Evolutionary conservation across 1,140 invertebrate species (phyloP).

Genomic region (Bradynema listronoti): DNA sequence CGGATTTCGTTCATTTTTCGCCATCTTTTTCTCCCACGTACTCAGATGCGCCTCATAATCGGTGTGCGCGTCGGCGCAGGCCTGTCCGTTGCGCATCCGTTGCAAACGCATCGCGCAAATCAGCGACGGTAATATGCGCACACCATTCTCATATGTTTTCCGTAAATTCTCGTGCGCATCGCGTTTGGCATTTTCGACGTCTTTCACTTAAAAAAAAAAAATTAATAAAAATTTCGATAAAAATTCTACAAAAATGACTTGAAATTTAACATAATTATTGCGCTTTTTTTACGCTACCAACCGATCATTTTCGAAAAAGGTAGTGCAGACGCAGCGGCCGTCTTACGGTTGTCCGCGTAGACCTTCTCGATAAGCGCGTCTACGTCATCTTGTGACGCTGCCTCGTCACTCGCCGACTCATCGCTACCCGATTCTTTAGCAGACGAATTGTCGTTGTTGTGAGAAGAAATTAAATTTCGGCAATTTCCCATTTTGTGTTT

Average conservation of each 20-base stretch:
- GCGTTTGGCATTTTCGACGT: not conserved
- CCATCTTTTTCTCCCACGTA: slow-evolving; percentile 28
- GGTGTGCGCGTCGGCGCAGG: slow-evolving; percentile 6
- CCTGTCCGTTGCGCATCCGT: slow-evolving; percentile 10
- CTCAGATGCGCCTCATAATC: slow-evolving; percentile 21
- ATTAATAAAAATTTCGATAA: not conserved
- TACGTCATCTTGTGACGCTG: slow-evolving; percentile 6
- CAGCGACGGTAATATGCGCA: slow-evolving; percentile 13
- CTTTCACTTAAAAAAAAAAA: not conserved
- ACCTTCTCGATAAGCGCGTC: slow-evolving; percentile 24
- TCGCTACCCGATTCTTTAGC: not conserved
- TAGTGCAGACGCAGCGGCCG: slow-evolving; percentile 7
- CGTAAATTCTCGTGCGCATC: not conserved
- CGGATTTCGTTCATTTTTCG: slow-evolving; percentile 17
- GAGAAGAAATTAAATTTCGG: slow-evolving; percentile 2
- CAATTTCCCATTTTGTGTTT: slow-evolving; percentile 11
- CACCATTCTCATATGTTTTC: slow-evolving; percentile 11
- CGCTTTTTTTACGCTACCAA: not conserved
- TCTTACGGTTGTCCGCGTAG: slow-evolving; percentile 25
- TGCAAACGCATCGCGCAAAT: slow-evolving; percentile 26
- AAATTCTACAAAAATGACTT: not conserved
- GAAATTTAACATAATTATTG: not conserved
- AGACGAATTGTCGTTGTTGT: no score
- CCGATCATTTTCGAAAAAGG: not conserved
- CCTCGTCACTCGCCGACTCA: slow-evolving; percentile 7